Evolutionary conservation across 1,140 invertebrate species (phyloP).

Genomic region (Halesus radiatus): DNA sequence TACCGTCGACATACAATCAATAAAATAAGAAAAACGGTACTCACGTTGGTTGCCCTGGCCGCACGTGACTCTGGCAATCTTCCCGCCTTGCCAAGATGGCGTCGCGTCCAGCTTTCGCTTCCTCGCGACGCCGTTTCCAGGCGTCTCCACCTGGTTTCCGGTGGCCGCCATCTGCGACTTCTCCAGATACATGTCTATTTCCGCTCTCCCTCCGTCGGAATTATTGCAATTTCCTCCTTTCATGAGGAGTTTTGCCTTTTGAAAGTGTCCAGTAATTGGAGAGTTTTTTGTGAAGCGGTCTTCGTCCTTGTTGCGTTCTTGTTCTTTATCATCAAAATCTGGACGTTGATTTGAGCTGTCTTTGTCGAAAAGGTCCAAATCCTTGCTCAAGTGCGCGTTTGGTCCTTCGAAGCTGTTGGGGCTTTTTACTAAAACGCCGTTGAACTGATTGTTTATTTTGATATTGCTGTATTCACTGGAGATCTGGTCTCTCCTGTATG

Average conservation of each 20-base stretch:
- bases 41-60: slow-evolving; percentile 43
- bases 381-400: background rate
- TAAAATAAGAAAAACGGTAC: background rate
- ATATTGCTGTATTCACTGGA: background rate
- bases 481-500: background rate
- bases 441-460: background rate
- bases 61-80: slow-evolving; percentile 6
- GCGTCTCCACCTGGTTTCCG: slow-evolving; percentile 20
- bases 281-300: background rate
- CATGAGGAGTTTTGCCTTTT: slow-evolving; percentile 28
- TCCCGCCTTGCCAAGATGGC: slow-evolving; percentile 43
- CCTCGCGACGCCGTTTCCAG: slow-evolving; percentile 3
- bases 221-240: background rate
- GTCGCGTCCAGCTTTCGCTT: slow-evolving; percentile 48
- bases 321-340: background rate
- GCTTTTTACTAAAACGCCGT: background rate
- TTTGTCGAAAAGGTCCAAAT: background rate
- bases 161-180: slow-evolving; percentile 30
- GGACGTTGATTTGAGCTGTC: background rate
- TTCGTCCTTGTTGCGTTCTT: background rate
- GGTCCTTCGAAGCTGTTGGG: too few relatives aligned
- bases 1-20: too few relatives aligned
- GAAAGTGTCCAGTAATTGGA: background rate
- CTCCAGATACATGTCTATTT: slow-evolving; percentile 53
- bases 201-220: slow-evolving; percentile 15